Evolutionary conservation across 2,888 invertebrate species (phyloP).

Genomic region (Pseudococcus viburni): DNA sequence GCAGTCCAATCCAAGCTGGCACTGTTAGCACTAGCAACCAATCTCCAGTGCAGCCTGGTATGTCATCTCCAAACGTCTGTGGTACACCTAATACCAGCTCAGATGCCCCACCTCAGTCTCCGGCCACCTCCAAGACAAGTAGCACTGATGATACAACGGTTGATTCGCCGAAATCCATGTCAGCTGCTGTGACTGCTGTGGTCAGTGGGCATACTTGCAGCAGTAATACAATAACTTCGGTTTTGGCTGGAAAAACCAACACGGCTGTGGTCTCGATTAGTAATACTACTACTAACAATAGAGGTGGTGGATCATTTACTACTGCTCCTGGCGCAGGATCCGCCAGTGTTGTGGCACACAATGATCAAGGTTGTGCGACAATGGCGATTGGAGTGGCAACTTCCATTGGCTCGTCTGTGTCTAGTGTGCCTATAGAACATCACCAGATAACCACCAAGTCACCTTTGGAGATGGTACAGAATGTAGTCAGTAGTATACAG

Average conservation of each 20-base stretch:
- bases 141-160: neutral
- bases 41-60: slow-evolving; percentile 76
- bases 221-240: slow-evolving; percentile 86
- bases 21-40: slow-evolving; percentile 88
- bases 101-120: slow-evolving; percentile 69
- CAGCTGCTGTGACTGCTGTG: slow-evolving; percentile 75
- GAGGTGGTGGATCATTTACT: slow-evolving; percentile 2
- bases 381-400: neutral
- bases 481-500: slow-evolving; percentile 69
- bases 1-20: slow-evolving; percentile 86
- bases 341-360: neutral
- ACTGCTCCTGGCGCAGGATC: neutral
- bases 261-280: slow-evolving; percentile 83
- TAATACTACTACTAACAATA: slow-evolving; percentile 57
- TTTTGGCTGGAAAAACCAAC: slow-evolving; percentile 82
- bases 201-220: slow-evolving; percentile 84
- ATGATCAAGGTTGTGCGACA: neutral
- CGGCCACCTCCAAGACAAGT: slow-evolving; percentile 2
- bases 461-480: slow-evolving; percentile 83
- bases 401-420: neutral
- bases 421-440: slow-evolving; percentile 11
- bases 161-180: slow-evolving; percentile 32
- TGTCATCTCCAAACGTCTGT: slow-evolving; percentile 74
- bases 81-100: slow-evolving; percentile 75
- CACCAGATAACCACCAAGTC: slow-evolving; percentile 73